phyloP scores from a whole-genome alignment of 30 jellyfish, hydroid and myxozoan species.

The Aurelia aurita region DNA sequence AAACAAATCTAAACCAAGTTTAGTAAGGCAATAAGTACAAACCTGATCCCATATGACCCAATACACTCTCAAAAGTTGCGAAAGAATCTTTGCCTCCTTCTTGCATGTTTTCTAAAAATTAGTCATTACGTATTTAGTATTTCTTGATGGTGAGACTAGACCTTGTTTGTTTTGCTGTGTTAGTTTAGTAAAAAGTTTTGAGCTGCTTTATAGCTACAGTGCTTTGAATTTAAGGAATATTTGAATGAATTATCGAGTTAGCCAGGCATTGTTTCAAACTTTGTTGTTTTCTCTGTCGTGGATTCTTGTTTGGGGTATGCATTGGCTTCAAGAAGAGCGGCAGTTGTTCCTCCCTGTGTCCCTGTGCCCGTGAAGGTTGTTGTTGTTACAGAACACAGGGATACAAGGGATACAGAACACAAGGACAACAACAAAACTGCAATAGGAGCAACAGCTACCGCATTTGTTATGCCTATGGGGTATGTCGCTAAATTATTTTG shows the following conservation, averaged over 20 bases:
- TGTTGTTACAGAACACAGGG: too few relatives aligned
- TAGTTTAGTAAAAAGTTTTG: background rate
- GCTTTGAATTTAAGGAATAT: conserved; percentile 57
- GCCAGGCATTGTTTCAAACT: conserved; percentile 23
- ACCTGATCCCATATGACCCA: background rate
- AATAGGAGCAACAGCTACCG: too few relatives aligned
- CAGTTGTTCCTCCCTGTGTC: too few relatives aligned
- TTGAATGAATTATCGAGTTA: conserved; percentile 50
- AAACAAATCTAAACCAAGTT: too few relatives aligned
- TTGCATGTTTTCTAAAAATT: background rate
- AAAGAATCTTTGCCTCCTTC: background rate
- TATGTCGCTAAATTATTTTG: too few relatives aligned
- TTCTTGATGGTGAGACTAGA: background rate
- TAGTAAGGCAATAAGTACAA: background rate
- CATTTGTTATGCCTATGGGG: too few relatives aligned
- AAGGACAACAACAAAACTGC: too few relatives aligned
- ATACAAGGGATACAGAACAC: too few relatives aligned
- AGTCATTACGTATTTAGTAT: background rate
- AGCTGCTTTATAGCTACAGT: conserved; percentile 16
- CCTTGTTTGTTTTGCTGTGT: conserved; percentile 33
- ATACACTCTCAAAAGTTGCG: background rate
- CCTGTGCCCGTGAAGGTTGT: too few relatives aligned
- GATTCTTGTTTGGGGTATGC: too few relatives aligned
- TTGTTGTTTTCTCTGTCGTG: background rate
- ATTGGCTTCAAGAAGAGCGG: too few relatives aligned